Evolutionary conservation across 2,113 vertebrate species (phyloP).

Genomic region (Silurus asotus): DNA sequence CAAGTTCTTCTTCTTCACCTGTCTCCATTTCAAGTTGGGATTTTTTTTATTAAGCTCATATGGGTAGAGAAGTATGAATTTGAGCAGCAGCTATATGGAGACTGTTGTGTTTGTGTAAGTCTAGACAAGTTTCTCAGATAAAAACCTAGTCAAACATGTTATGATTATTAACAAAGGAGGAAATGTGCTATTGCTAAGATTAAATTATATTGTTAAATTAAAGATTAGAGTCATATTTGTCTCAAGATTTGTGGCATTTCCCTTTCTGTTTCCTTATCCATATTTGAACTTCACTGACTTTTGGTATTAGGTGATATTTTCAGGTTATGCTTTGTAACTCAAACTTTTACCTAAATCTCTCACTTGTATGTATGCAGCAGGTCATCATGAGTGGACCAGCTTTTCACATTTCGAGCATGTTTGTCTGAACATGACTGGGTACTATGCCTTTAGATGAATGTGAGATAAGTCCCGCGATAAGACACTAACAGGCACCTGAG

Average conservation of each 20-base stretch:
- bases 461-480: conserved; percentile 25
- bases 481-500: neutral
- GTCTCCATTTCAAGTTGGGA: neutral
- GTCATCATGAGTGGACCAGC: too few relatives aligned
- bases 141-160: neutral
- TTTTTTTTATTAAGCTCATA: neutral
- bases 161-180: neutral
- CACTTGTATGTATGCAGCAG: neutral
- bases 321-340: neutral
- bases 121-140: neutral
- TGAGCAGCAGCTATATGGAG: neutral
- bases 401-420: neutral
- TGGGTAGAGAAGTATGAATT: neutral
- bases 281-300: neutral
- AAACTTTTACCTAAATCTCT: neutral
- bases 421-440: neutral
- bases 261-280: neutral
- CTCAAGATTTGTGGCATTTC: neutral
- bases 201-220: too few relatives aligned
- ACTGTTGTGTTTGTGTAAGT: neutral
- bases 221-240: neutral
- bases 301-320: neutral
- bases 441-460: conserved; percentile 20
- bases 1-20: neutral
- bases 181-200: neutral